Evolutionary conservation across 2,113 vertebrate genomes (phyloP).

Genomic region (Calonectris borealis): DNA sequence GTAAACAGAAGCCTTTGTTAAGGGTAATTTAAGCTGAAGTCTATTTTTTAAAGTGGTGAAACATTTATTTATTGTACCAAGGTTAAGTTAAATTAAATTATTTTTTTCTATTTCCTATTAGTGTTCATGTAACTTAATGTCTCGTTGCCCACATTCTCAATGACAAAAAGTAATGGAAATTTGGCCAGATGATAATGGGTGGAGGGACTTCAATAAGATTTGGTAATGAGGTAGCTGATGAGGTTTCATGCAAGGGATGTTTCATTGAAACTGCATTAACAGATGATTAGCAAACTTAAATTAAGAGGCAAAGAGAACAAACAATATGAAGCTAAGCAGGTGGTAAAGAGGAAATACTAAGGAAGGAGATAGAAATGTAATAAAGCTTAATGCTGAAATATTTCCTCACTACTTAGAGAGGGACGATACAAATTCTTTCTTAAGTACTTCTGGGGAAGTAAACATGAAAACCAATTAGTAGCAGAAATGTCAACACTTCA

Average conservation of each 20-base stretch:
- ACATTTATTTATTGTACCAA: background rate
- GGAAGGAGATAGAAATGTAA: background rate
- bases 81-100: background rate
- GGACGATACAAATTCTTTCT: background rate
- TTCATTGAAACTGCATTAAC: slow-evolving; percentile 36
- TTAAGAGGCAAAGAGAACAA: slow-evolving; percentile 32
- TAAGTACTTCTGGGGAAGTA: background rate
- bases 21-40: background rate
- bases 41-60: background rate
- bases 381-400: slow-evolving; percentile 19
- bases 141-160: background rate
- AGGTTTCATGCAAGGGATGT: slow-evolving; percentile 26
- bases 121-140: background rate
- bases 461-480: slow-evolving; percentile 2
- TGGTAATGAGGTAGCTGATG: slow-evolving; percentile 45
- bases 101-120: background rate
- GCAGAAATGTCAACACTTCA: background rate
- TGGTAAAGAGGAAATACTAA: slow-evolving; percentile 24
- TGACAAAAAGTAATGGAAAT: slow-evolving; percentile 29
- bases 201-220: slow-evolving; percentile 20
- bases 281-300: slow-evolving; percentile 45
- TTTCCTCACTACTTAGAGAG: background rate
- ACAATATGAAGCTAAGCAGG: slow-evolving; percentile 9
- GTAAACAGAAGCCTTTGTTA: background rate
- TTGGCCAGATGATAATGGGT: slow-evolving; percentile 19